phyloP scores from a whole-genome alignment of 2,797 vertebrate genomes.

The Phataginus tricuspis region DNA sequence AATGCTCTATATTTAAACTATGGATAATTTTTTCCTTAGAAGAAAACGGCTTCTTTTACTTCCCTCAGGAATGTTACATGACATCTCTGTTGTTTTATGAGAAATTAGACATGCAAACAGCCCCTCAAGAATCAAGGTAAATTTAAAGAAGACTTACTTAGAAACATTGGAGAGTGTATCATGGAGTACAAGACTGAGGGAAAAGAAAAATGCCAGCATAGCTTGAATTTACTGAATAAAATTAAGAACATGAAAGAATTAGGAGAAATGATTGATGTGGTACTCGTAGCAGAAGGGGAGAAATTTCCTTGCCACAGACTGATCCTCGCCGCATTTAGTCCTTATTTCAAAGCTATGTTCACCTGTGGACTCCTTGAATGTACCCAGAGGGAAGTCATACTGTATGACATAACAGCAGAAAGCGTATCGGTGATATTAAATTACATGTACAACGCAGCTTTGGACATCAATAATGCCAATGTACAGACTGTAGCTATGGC shows the following conservation, averaged over 20 bases:
- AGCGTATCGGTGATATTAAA: slow-evolving; percentile 92
- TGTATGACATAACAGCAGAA: slow-evolving; percentile 92
- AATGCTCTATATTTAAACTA: slow-evolving; percentile 26
- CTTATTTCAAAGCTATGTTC: slow-evolving; percentile 99
- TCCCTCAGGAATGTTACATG: slow-evolving; percentile 67
- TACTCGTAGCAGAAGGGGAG: slow-evolving; percentile 94
- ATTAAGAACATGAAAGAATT: slow-evolving; percentile 93
- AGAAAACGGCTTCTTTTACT: slow-evolving; percentile 54
- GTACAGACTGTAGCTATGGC: slow-evolving; percentile 95
- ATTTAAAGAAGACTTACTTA: slow-evolving; percentile 46
- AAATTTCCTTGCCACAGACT: slow-evolving; percentile 96
- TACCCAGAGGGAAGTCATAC: slow-evolving; percentile 89
- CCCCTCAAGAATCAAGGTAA: slow-evolving; percentile 46
- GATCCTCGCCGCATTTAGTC: slow-evolving; percentile 95
- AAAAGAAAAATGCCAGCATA: slow-evolving; percentile 86
- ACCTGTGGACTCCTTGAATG: slow-evolving; percentile 96
- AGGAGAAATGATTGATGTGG: slow-evolving; percentile 93
- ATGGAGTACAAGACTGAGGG: slow-evolving; percentile 83
- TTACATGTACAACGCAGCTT: slow-evolving; percentile 94
- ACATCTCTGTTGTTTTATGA: slow-evolving; percentile 52
- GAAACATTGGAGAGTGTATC: background rate
- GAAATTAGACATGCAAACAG: slow-evolving; percentile 57
- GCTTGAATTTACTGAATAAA: slow-evolving; percentile 90
- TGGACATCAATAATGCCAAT: slow-evolving; percentile 90
- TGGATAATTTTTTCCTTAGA: background rate